Conservation (phyloP, 2,113 vertebrate genomes). For the Pomatorhinus ruficollis region DNA sequence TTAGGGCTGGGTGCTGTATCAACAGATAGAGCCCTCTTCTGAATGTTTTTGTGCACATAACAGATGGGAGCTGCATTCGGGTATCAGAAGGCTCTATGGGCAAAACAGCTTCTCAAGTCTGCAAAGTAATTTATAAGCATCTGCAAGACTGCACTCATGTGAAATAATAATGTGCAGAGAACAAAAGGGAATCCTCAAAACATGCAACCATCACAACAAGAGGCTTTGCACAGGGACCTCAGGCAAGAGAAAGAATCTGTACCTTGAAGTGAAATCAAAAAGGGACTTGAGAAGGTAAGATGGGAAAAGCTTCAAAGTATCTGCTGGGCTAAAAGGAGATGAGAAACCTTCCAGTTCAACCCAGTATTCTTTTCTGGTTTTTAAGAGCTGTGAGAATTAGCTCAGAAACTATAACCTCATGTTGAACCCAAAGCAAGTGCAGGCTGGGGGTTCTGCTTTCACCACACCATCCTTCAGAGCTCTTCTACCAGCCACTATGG, state of each 20-base stretch:
- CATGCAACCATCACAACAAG: neutral
- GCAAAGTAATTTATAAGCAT: neutral
- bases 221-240: neutral
- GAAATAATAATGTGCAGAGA: neutral
- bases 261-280: neutral
- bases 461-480: neutral
- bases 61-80: rapidly evolving
- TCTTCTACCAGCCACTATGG: neutral
- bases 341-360: neutral
- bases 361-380: neutral
- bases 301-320: neutral
- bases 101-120: neutral
- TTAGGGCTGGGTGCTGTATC: neutral
- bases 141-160: neutral
- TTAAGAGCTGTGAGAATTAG: neutral
- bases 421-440: neutral
- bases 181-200: neutral
- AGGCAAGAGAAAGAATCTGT: neutral
- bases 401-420: neutral
- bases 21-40: neutral
- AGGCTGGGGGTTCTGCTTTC: neutral
- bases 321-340: neutral
- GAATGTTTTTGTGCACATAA: neutral
- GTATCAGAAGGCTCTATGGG: neutral
- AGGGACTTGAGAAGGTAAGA: neutral